Evolutionary conservation across 2,113 vertebrate species (phyloP).

Genomic region (Casuarius casuarius): DNA sequence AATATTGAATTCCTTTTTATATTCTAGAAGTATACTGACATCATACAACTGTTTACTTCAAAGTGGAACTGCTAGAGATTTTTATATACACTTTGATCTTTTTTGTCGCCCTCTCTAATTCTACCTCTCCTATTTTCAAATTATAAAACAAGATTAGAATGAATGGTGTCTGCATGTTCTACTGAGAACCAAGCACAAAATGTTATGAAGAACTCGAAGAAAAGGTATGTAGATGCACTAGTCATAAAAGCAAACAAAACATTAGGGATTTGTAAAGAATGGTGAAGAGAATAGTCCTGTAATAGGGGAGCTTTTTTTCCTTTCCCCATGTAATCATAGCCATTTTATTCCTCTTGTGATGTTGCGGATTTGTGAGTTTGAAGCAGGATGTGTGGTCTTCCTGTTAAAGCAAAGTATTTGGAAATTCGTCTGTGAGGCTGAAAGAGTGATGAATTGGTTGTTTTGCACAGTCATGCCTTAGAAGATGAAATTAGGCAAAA

Average conservation of each 20-base stretch:
- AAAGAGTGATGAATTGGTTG: background rate
- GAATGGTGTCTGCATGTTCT: background rate
- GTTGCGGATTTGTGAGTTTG: background rate
- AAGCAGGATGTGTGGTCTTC: background rate
- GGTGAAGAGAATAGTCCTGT: background rate
- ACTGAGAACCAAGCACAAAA: background rate
- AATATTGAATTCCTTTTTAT: background rate
- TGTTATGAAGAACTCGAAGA: background rate
- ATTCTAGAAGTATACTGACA: background rate
- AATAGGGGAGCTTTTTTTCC: background rate
- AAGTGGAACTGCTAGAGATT: background rate
- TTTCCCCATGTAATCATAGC: rapidly evolving
- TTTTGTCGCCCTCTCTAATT: background rate
- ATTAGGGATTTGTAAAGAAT: background rate
- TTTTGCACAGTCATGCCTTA: background rate
- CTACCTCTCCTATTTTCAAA: background rate
- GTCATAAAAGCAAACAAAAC: background rate
- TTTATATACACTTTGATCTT: background rate
- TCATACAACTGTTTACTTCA: background rate
- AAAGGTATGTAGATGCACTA: background rate
- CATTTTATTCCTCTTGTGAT: background rate
- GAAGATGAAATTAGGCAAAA: background rate
- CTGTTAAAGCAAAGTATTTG: background rate
- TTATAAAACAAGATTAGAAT: background rate
- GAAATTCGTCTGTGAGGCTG: background rate